Conservation (phyloP, 2,888 invertebrate genomes). For the Zeuzera pyrina region DNA sequence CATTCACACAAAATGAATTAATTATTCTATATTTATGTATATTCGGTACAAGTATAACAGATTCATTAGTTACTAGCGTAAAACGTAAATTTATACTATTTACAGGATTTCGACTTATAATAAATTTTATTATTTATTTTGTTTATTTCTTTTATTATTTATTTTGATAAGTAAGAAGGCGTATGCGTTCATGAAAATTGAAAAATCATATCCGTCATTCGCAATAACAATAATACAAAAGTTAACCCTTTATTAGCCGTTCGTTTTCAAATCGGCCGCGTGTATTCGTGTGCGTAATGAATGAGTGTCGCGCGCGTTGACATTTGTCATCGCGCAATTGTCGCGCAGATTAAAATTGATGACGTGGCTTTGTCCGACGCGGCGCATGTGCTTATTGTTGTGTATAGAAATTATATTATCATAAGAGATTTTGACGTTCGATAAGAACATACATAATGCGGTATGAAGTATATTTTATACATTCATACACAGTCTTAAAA, state of each 20-base stretch:
- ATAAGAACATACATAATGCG: slow-evolving; percentile 20
- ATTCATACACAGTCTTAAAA: neutral
- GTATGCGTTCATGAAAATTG: slow-evolving; percentile 9
- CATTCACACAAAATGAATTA: too few species aligned
- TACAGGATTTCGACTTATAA: too few species aligned
- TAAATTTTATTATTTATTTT: too few species aligned
- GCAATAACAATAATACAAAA: slow-evolving; percentile 45
- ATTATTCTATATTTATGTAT: too few species aligned
- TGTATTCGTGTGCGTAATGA: slow-evolving; percentile 58
- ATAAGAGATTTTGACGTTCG: slow-evolving; percentile 32
- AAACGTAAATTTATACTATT: too few species aligned
- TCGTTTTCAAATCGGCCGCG: slow-evolving; percentile 43
- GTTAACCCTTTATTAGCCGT: slow-evolving; percentile 67
- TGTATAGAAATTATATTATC: too few species aligned
- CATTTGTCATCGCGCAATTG: slow-evolving; percentile 73
- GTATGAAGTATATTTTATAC: neutral
- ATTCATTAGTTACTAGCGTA: too few species aligned
- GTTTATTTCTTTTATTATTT: too few species aligned
- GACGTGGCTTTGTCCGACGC: slow-evolving; percentile 61
- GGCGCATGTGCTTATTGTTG: slow-evolving; percentile 48
- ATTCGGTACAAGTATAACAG: too few species aligned
- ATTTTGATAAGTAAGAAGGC: too few species aligned
- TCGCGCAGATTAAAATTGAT: slow-evolving; percentile 72
- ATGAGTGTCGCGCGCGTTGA: slow-evolving; percentile 61
- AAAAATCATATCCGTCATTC: slow-evolving; percentile 33